Evolutionary conservation across 1,140 invertebrate genomes (phyloP), one percentile per base, ranked within the genome.

Genomic region (Pollicipes pollicipes): DNA sequence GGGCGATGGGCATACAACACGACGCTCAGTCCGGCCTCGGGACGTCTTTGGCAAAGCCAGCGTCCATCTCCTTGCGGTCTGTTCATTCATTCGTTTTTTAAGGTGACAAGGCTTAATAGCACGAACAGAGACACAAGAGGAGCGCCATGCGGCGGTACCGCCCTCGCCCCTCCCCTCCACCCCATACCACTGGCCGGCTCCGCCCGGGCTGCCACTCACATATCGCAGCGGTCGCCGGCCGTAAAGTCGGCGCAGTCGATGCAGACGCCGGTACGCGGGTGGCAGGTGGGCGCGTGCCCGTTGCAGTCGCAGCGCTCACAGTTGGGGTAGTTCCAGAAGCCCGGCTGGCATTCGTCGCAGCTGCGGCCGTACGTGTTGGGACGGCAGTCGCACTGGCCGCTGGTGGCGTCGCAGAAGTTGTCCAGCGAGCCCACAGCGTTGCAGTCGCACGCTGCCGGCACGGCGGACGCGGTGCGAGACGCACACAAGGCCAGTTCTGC

Each of bases 221-320:
- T 81, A 80, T 84, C 76, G 98, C 95, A 82, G 96, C 88, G 85
- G 73, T 88, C 85, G 21, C 96, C 96, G 72, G 86, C 87, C 0
- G 95, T 96, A 72, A 83, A 88, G 78, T 97, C 92, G 73, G 85
- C 83, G 78, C 97, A 99, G 72, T 88, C 85, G 67, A 88, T 85
- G 82, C 97, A 99, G 30, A 85, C 85, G n/a, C 97, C 97, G 1
- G 90, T 95, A 66, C 83, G 83, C 3, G 95, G 86, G 78, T 98
- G 93, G 81, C 97, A 99, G 71, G 84, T 87, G 72, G 96, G 90
- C 0, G 96, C 93, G 80, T 98, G 95, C 0, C 95, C 96, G 78
- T 99, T 95, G 81, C 97, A 99, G 75, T 95, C 87, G 80, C 97
- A 99, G 45, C 88, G 85, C 75, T 90, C 85, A 79, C 97, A 99